Conservation (phyloP, 2,888 invertebrate genomes). For the Melieria crassipennis region DNA sequence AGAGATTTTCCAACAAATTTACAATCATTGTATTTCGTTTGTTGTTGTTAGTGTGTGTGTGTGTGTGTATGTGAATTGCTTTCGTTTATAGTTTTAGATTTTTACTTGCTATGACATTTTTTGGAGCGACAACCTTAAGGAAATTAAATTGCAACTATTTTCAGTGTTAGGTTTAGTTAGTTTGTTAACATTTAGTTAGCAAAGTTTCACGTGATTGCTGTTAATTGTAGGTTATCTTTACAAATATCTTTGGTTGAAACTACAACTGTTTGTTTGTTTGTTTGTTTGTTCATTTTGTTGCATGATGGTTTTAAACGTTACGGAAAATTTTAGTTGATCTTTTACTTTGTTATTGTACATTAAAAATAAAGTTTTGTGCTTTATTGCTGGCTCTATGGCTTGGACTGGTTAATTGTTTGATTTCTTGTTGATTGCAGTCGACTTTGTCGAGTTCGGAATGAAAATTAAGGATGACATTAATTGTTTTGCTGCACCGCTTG, state of each 20-base stretch:
- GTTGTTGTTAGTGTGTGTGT: no score
- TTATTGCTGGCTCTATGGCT: no score
- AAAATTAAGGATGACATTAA: no score
- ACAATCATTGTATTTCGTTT: not conserved
- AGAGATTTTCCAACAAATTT: no score
- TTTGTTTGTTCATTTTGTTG: constrained; percentile 7
- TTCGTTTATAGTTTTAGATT: not conserved
- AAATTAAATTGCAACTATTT: constrained; percentile 11
- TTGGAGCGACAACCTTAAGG: constrained; percentile 25
- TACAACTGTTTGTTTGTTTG: constrained; percentile 46
- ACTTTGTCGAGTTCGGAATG: no score
- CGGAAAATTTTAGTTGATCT: not conserved
- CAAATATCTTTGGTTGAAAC: constrained; percentile 52
- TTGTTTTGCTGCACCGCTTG: no score
- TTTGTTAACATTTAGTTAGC: not conserved
- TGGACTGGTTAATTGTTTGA: no score
- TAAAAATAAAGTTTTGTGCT: no score
- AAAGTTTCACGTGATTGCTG: not conserved
- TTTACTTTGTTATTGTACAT: not conserved
- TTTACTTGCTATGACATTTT: constrained; percentile 7
- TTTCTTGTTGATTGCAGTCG: no score
- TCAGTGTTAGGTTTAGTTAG: not conserved
- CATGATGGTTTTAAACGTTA: not conserved
- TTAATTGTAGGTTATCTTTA: not conserved
- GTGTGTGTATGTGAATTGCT: not conserved